Percentiles rank a stretch among this genome's conserved stretches.
phyloP scores from a whole-genome alignment of 2,113 vertebrate species.

The Urocolius indicus region DNA sequence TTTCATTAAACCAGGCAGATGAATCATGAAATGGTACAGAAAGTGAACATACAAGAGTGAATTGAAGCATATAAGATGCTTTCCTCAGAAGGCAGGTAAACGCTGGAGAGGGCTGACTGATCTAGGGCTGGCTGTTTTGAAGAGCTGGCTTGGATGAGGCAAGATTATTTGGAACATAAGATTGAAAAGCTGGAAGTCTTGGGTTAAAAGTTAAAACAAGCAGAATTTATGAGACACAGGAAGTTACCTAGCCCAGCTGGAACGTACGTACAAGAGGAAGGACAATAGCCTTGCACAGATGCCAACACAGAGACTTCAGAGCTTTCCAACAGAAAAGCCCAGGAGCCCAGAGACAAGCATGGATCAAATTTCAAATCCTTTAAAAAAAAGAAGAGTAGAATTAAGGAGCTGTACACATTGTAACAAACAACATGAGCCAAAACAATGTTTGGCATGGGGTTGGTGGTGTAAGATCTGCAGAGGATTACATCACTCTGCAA shows the following conservation, averaged over 20 bases:
- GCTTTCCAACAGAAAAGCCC: neutral
- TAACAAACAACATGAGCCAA: neutral
- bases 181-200: neutral
- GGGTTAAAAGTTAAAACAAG: constrained; percentile 25
- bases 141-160: neutral
- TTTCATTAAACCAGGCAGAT: constrained; percentile 5
- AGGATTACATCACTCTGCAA: constrained; percentile 35
- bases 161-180: neutral
- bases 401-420: neutral
- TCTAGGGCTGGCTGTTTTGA: neutral
- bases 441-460: constrained; percentile 40
- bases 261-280: neutral
- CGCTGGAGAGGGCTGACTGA: neutral
- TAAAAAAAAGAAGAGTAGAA: neutral
- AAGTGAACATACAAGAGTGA: neutral
- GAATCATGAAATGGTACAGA: neutral
- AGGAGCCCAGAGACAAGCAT: neutral
- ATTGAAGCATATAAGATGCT: neutral
- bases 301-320: neutral
- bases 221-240: neutral
- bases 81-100: neutral
- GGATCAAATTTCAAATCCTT: neutral
- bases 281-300: neutral
- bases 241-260: constrained; percentile 26
- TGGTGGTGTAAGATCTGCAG: neutral